Conservation (phyloP, 2,797 vertebrate genomes). For the Columba guinea region DNA sequence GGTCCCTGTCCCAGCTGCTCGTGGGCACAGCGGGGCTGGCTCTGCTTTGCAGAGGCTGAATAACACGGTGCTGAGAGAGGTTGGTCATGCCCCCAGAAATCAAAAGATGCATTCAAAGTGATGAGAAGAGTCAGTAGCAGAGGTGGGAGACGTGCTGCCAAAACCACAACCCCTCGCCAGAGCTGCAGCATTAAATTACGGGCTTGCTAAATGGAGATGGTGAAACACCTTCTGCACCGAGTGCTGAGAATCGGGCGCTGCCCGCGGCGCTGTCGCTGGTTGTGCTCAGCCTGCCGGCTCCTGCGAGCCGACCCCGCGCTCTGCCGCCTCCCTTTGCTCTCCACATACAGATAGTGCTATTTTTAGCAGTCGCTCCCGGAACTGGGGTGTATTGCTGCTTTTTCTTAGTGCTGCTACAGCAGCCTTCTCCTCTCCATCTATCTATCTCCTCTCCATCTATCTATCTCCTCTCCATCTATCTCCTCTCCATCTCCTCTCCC, state of each 20-base stretch:
- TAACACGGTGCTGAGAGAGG: neutral
- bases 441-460: too few relatives aligned
- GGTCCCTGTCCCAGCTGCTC: neutral
- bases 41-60: neutral
- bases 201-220: neutral
- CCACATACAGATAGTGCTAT: neutral
- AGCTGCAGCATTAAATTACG: neutral
- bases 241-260: neutral
- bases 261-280: neutral
- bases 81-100: neutral
- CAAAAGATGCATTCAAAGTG: neutral
- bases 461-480: too few relatives aligned
- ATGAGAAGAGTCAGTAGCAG: neutral
- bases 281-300: neutral
- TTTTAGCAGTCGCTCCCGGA: neutral
- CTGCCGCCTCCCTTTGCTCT: neutral
- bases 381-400: neutral
- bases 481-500: too few relatives aligned
- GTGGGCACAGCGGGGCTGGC: fast-evolving
- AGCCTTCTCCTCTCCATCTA: neutral
- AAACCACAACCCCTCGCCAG: neutral
- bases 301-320: neutral
- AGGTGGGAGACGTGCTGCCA: neutral
- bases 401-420: neutral
- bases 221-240: neutral